phyloP scores from a whole-genome alignment of 2,797 vertebrate species.

The Pangasius macronema region DNA sequence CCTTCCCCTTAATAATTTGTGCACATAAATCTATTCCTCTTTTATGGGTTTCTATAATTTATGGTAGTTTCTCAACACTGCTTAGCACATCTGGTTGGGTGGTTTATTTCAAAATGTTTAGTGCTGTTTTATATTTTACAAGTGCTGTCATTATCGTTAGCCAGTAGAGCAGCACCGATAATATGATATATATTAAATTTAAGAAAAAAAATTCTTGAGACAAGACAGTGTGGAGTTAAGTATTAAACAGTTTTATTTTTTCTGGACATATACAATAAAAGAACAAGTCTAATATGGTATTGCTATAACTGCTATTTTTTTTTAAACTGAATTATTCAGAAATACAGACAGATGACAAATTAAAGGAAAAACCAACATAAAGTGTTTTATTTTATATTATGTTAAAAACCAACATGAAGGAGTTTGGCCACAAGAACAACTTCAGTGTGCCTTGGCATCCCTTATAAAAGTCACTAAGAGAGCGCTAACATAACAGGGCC shows the following conservation, averaged over 20 bases:
- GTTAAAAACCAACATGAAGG: not conserved
- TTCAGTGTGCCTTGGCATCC: not conserved
- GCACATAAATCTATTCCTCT: not conserved
- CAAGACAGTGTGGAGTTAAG: not conserved
- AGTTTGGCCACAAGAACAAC: not conserved
- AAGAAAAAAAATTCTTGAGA: too few species aligned
- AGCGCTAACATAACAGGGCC: not conserved
- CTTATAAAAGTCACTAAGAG: not conserved
- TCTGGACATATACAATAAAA: not conserved
- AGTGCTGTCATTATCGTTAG: not conserved
- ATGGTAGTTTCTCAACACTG: not conserved
- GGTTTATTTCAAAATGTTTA: not conserved
- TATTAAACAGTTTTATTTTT: not conserved
- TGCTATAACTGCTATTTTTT: not conserved
- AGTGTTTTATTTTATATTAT: not conserved
- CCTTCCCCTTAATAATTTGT: slow-evolving; percentile 3
- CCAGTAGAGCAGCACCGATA: not conserved
- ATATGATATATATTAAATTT: not conserved
- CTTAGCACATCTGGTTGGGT: not conserved
- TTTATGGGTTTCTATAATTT: not conserved
- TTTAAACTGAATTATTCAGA: too few species aligned
- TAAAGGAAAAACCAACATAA: not conserved
- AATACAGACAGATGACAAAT: too few species aligned
- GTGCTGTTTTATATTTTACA: not conserved
- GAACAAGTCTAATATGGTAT: not conserved